These are phyloP conservation scores for Drosophila melanosoma DNA, from an alignment of 2,888 invertebrate species.

Conservation along the genomic window DNA sequence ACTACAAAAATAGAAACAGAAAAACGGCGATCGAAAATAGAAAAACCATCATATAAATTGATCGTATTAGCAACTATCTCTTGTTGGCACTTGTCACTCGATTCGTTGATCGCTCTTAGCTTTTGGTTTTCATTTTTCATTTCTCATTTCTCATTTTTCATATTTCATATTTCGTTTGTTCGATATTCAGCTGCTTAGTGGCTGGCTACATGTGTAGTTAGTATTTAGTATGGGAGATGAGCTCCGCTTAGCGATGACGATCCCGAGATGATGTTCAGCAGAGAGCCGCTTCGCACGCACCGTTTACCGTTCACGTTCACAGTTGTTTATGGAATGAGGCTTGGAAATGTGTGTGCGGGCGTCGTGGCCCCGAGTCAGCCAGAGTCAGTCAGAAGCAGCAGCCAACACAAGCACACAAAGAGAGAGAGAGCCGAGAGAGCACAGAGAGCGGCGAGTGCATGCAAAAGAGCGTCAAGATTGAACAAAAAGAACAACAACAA, in stretches of 20 bases:
- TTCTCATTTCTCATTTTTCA: slow-evolving; percentile 6
- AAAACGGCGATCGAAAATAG: slow-evolving; percentile 44
- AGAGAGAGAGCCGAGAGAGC: slow-evolving; percentile 13
- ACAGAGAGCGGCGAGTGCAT: slow-evolving; percentile 5
- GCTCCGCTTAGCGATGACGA: slow-evolving; percentile 47
- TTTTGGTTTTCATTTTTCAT: slow-evolving; percentile 27
- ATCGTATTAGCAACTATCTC: slow-evolving; percentile 30
- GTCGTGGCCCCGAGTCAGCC: slow-evolving; percentile 56
- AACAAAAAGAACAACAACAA: slow-evolving; percentile 4
- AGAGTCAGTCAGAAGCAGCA: slow-evolving; percentile 8
- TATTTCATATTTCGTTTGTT: slow-evolving; percentile 13
- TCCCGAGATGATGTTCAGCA: slow-evolving; percentile 30
- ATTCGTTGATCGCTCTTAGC: slow-evolving; percentile 22
- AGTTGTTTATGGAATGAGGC: slow-evolving; percentile 76
- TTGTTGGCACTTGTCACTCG: slow-evolving; percentile 34
- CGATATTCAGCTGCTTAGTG: slow-evolving; percentile 18
- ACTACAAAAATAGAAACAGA: slow-evolving; percentile 51
- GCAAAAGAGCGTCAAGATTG: slow-evolving; percentile 17
- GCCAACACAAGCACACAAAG: slow-evolving; percentile 8
- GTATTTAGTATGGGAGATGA: slow-evolving; percentile 20
- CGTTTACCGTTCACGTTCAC: slow-evolving; percentile 78
- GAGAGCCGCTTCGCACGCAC: slow-evolving; percentile 53
- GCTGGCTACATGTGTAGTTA: slow-evolving; percentile 5
- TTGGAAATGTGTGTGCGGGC: slow-evolving; percentile 61
- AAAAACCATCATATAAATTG: slow-evolving; percentile 25